These are phyloP conservation scores for Eremobia ochroleuca DNA, from an alignment of 2,888 invertebrate genomes.

Conservation along the genomic window DNA sequence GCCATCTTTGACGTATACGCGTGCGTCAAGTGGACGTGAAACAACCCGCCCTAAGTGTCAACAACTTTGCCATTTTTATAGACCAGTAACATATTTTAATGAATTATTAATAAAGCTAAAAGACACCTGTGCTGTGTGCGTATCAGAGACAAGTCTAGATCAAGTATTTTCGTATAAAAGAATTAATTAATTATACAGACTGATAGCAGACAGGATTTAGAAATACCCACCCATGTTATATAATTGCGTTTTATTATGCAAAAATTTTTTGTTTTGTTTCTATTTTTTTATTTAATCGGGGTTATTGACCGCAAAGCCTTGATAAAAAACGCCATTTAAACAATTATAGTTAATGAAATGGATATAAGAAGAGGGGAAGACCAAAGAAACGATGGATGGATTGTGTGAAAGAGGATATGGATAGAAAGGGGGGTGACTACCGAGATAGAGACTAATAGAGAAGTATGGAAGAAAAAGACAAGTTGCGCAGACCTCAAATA, in stretches of 20 bases:
- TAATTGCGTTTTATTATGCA: slow-evolving; percentile 4
- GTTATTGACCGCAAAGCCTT: neutral
- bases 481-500: neutral
- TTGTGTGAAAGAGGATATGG: too few relatives aligned
- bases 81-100: slow-evolving; percentile 5
- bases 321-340: neutral
- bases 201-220: slow-evolving; percentile 1
- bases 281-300: neutral
- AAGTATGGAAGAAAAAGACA: neutral
- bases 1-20: too few relatives aligned
- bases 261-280: neutral
- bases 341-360: too few relatives aligned
- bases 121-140: slow-evolving; percentile 23
- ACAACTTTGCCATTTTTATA: slow-evolving; percentile 4
- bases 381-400: too few relatives aligned
- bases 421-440: too few relatives aligned
- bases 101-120: slow-evolving; percentile 1
- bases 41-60: neutral
- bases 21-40: too few relatives aligned
- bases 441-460: neutral
- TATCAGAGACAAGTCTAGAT: neutral
- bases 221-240: slow-evolving; percentile 20
- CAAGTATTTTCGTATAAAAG: neutral
- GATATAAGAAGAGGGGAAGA: too few relatives aligned
- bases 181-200: slow-evolving; percentile 5